A percentile compares a stretch with the other conserved stretches of the same genome.
Evolutionary conservation across 1,140 invertebrate species (phyloP).

Genomic region (Aphidius ervi): DNA sequence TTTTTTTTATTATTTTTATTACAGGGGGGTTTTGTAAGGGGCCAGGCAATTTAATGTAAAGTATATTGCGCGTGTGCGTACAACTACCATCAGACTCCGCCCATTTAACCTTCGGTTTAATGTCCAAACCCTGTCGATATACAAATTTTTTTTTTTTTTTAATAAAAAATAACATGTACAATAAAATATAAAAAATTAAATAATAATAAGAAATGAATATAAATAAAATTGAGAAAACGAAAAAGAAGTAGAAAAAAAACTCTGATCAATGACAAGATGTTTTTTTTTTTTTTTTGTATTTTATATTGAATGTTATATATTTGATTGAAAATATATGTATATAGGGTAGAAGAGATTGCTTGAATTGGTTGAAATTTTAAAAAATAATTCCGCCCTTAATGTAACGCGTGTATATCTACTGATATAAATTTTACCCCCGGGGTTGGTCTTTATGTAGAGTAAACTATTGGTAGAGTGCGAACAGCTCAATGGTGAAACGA

Average conservation of each 20-base stretch:
- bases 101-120: constrained; percentile 24
- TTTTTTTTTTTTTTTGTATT: no score
- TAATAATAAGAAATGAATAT: no score
- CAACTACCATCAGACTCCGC: constrained; percentile 22
- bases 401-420: not conserved
- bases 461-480: constrained; percentile 22
- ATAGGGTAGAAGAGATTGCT: no score
- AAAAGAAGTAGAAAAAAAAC: no score
- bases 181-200: not conserved
- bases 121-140: constrained; percentile 9
- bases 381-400: not conserved
- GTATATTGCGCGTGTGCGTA: constrained; percentile 14
- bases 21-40: not conserved
- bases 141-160: constrained; percentile 10
- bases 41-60: constrained; percentile 6
- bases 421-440: not conserved
- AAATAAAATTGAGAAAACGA: no score
- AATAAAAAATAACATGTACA: constrained; percentile 15
- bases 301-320: no score
- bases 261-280: no score
- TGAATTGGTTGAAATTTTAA: no score
- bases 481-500: constrained; percentile 50
- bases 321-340: no score
- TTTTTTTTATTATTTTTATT: no score
- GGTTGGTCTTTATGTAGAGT: constrained; percentile 15